phyloP scores from a whole-genome alignment of 2,797 vertebrate genomes.

The Gobionotothen gibberifrons region DNA sequence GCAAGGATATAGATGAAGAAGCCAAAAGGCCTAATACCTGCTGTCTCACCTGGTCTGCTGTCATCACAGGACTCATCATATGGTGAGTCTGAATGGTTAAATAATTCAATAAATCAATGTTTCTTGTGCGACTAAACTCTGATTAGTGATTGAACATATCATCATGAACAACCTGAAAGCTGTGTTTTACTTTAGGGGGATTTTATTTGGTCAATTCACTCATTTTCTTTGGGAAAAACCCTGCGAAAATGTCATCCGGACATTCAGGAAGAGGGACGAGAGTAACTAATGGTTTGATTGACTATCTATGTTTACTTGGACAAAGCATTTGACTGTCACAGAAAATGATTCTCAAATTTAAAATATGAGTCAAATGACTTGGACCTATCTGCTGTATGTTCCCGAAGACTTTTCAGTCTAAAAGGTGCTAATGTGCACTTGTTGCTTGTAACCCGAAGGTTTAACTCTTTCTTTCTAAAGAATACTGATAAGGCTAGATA shows the following conservation, averaged over 20 bases:
- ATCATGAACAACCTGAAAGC: background rate
- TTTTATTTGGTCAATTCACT: background rate
- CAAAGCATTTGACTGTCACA: slow-evolving; percentile 5
- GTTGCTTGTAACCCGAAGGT: background rate
- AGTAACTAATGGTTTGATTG: background rate
- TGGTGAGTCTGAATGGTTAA: slow-evolving; percentile 86
- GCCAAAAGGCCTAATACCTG: slow-evolving; percentile 86
- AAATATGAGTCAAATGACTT: slow-evolving; percentile 18
- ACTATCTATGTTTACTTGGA: background rate
- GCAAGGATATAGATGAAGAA: slow-evolving; percentile 80
- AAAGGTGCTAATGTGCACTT: no score
- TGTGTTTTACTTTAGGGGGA: background rate
- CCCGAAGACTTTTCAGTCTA: background rate
- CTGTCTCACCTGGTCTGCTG: slow-evolving; percentile 90
- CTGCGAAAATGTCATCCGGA: background rate
- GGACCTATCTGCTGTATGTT: background rate
- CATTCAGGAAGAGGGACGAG: background rate
- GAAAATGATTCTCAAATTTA: slow-evolving; percentile 1
- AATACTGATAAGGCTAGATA: slow-evolving; percentile 8
- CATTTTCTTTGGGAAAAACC: background rate
- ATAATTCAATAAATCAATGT: background rate
- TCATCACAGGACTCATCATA: slow-evolving; percentile 89
- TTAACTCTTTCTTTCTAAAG: background rate
- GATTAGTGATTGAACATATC: background rate
- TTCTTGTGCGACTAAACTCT: background rate